Conservation (phyloP, 2,113 vertebrate genomes). For the Myocastor coypus region DNA sequence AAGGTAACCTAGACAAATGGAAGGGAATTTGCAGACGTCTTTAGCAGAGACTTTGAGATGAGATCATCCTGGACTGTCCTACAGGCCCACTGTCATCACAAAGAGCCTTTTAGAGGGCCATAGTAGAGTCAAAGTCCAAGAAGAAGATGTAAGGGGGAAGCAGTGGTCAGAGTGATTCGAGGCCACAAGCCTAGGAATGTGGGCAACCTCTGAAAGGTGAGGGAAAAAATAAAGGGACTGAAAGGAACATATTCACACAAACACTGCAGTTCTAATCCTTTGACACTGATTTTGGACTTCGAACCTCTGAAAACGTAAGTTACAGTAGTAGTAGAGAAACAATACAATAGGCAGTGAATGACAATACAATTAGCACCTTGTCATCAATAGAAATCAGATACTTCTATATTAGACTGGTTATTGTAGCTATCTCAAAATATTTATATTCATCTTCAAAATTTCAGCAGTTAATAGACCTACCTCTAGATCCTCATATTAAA, state of each 20-base stretch:
- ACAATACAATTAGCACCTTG: background rate
- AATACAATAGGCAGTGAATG: background rate
- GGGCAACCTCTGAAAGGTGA: background rate
- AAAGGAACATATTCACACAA: background rate
- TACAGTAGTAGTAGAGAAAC: background rate
- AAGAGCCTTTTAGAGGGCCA: background rate
- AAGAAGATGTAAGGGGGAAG: background rate
- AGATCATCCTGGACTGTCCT: background rate
- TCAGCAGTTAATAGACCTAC: background rate
- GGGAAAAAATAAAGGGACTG: background rate
- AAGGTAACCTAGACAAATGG: background rate
- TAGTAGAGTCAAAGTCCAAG: background rate
- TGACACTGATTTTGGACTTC: background rate
- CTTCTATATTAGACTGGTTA: background rate
- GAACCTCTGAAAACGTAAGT: background rate
- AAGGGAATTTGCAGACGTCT: background rate
- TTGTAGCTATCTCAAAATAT: background rate
- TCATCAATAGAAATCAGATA: background rate
- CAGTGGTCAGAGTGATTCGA: fast-evolving
- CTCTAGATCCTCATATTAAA: background rate
- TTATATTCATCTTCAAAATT: background rate
- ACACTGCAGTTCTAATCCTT: background rate
- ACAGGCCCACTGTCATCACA: background rate
- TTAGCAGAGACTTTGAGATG: background rate
- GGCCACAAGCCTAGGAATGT: background rate